Evolutionary conservation across 2,888 invertebrate species (phyloP).

Genomic region (Linnaemya tessellans): DNA sequence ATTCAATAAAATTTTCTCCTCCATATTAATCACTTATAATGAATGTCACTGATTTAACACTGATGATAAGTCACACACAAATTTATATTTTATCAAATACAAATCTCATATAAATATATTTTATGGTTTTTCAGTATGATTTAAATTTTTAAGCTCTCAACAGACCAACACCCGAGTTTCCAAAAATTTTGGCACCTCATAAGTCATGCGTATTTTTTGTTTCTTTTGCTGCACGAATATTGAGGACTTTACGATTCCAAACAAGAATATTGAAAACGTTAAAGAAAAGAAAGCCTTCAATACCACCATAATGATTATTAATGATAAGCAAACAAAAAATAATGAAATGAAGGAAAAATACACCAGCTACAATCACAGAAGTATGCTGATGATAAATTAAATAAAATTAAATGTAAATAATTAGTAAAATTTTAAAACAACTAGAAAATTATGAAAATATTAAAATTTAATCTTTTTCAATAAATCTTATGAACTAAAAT

Average conservation of each 20-base stretch:
- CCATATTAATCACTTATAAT: constrained; percentile 68
- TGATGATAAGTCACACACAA: constrained; percentile 57
- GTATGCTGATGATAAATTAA: constrained; percentile 50
- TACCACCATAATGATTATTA: constrained; percentile 66
- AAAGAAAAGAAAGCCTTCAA: constrained; percentile 54
- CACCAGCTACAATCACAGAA: constrained; percentile 20
- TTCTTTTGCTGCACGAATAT: neutral
- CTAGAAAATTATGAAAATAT: constrained; percentile 44
- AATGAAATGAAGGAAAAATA: neutral
- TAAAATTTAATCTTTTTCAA: constrained; percentile 38
- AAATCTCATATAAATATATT: constrained; percentile 47
- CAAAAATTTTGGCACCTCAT: constrained; percentile 68
- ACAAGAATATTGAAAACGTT: constrained; percentile 2
- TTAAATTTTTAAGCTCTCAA: constrained; percentile 59
- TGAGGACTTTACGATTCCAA: neutral
- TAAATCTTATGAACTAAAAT: constrained; percentile 38
- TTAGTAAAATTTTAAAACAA: constrained; percentile 16
- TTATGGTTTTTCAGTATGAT: constrained; percentile 9
- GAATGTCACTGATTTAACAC: constrained; percentile 66
- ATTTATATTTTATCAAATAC: constrained; percentile 47
- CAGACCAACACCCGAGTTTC: constrained; percentile 62
- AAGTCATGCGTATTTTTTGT: constrained; percentile 49
- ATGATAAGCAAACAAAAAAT: constrained; percentile 41
- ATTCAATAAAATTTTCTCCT: constrained; percentile 36
- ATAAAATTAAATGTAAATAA: constrained; percentile 34